Conservation (phyloP, 2,113 vertebrate species). For the Astur gentilis region DNA sequence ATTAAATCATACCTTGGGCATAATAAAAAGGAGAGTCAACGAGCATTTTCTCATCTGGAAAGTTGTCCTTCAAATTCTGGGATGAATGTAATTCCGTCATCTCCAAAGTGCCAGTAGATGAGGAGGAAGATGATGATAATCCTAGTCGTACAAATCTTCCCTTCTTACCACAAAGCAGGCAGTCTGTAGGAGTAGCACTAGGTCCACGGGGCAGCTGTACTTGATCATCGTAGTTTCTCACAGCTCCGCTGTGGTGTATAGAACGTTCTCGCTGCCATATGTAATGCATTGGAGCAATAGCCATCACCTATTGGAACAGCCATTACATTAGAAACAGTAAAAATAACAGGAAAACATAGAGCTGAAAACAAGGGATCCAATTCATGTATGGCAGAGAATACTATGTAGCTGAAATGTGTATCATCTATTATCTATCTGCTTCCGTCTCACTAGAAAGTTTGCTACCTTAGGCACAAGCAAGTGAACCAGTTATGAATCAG, state of each 20-base stretch:
- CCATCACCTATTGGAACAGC: slow-evolving; percentile 84
- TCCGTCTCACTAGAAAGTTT: neutral
- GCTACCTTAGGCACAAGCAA: neutral
- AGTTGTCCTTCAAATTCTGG: slow-evolving; percentile 3
- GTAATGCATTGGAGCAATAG: slow-evolving; percentile 87
- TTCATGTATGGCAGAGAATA: neutral
- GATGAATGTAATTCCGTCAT: slow-evolving; percentile 23
- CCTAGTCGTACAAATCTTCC: slow-evolving; percentile 66
- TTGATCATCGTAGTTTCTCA: slow-evolving; percentile 71
- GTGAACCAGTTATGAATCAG: neutral
- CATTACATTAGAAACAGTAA: neutral
- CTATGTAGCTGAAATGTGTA: accelerated
- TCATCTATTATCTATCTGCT: neutral
- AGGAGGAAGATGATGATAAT: slow-evolving; percentile 73
- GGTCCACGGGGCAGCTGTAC: slow-evolving; percentile 78
- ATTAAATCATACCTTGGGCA: slow-evolving; percentile 64
- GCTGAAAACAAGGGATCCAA: neutral
- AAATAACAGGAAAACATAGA: neutral
- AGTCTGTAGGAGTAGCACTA: slow-evolving; percentile 76
- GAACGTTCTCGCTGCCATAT: slow-evolving; percentile 88
- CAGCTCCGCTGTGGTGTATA: slow-evolving; percentile 85
- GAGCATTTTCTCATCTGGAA: slow-evolving; percentile 25
- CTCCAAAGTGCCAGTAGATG: slow-evolving; percentile 53
- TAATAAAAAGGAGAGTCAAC: slow-evolving; percentile 15
- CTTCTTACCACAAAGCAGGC: slow-evolving; percentile 79